These are phyloP conservation scores for Hassar affinis DNA, from an alignment of 2,113 vertebrate genomes.

Conservation along the genomic window DNA sequence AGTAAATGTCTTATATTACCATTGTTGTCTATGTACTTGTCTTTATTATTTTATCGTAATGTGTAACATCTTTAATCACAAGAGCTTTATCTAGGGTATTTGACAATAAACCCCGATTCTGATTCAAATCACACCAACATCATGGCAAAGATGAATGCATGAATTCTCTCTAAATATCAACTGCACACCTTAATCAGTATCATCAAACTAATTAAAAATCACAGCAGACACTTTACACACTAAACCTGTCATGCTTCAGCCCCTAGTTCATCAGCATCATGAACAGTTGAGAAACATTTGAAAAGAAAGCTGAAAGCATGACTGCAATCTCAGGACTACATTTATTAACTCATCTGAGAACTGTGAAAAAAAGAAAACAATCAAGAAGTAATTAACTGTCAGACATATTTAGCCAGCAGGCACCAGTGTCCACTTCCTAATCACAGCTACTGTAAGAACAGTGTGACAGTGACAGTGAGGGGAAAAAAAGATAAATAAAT, in stretches of 20 bases:
- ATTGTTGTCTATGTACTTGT: not conserved
- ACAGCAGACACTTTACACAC: not conserved
- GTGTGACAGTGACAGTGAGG: not conserved
- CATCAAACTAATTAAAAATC: slow-evolving; percentile 4
- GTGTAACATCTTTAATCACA: not conserved
- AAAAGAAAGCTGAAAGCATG: slow-evolving; percentile 4
- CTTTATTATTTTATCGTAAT: not conserved
- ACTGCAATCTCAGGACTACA: not conserved
- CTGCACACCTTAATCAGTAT: not conserved
- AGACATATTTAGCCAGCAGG: slow-evolving; percentile 62
- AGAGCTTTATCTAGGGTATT: not conserved
- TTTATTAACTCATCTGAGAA: slow-evolving; percentile 20
- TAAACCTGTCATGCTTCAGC: slow-evolving; percentile 1
- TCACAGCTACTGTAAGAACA: slow-evolving; percentile 54
- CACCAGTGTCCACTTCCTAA: slow-evolving; percentile 48
- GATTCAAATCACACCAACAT: not conserved
- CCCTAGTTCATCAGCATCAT: not conserved
- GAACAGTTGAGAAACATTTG: not conserved
- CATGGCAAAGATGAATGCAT: not conserved
- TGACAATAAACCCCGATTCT: not conserved
- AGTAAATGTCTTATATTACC: not conserved
- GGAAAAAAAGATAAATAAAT: slow-evolving; percentile 47
- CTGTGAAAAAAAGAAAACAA: slow-evolving; percentile 52
- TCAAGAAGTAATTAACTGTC: slow-evolving; percentile 68
- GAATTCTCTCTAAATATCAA: not conserved